Base-by-base conservation (phyloP, 1,140 invertebrate genomes). In the Wasmannia auropunctata region DNA sequence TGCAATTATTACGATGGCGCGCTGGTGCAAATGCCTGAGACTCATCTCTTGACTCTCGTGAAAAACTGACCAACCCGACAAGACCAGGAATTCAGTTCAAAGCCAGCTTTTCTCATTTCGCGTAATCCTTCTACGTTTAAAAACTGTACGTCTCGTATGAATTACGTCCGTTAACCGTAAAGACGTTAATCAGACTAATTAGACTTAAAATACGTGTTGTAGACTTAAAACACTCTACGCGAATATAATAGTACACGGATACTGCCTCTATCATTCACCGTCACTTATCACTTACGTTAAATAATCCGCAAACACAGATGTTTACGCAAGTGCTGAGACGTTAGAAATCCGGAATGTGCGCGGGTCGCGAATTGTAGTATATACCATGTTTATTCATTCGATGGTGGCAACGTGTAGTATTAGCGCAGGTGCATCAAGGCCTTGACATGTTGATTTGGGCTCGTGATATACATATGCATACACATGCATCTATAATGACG, bases 1-100 rank as follows among this genome's bases (percentile, higher is more conserved):
- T 85, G 88, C 88, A 90, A 92, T 92, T 92, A 92, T 92, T 87
- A 86, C 85, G 86, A 79, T 54, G 56, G 81, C 67, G 87, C 69
- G 85, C 72, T 65, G 51, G 69, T 46, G 79, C 19, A 83, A 87
- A 79, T 69, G 56, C 80, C 70, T 74, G 28, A 75, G 51, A 72
- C 79, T 72, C 79, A 72, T 80, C 74, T 31, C 63, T 67, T 63
- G 31, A 60, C 63, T 75, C 72, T 54, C n/a, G 25, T 89, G 34
- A 63, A 88, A 83, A 89, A 76, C 40, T 72, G 69, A 85, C 56
- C 65, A 63, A 62, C 65, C 77, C 54, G 51, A 37, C 37, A 43
- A 63, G 34, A 51, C n/a, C 58, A 40, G 62, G 58, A 84, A 87
- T 86, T 89, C 69, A 70, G 25, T 60, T 70, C 79, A 79, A 90